phyloP scores from a whole-genome alignment of 2,888 invertebrate species.

The Lutraria lutraria region DNA sequence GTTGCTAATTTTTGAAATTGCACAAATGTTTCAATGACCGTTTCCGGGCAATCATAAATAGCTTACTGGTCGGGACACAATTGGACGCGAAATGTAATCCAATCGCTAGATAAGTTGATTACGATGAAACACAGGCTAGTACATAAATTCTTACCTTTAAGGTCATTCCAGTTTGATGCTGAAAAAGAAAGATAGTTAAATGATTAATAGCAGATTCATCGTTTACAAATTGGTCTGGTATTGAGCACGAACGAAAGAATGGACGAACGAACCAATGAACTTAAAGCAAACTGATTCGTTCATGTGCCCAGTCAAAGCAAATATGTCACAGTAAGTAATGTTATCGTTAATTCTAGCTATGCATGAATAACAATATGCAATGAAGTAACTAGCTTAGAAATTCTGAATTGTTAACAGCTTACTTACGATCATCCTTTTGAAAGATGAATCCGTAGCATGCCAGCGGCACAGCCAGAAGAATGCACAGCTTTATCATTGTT shows the following conservation, averaged over 20 bases:
- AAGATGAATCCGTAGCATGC: neutral
- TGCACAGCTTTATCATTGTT: conserved; percentile 13
- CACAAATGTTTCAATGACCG: too few species aligned
- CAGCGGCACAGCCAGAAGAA: conserved; percentile 21
- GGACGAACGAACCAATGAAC: neutral
- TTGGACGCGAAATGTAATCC: too few species aligned
- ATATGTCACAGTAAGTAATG: neutral
- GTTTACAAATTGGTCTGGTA: neutral
- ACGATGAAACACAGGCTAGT: too few species aligned
- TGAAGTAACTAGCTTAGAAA: neutral
- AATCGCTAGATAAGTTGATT: too few species aligned
- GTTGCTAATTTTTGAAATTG: neutral
- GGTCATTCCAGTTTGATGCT: conserved; percentile 61
- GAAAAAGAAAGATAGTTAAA: conserved; percentile 30
- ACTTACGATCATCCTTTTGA: conserved; percentile 25
- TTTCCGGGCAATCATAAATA: too few species aligned
- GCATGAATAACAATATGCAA: neutral
- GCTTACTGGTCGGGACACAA: too few species aligned
- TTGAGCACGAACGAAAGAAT: neutral
- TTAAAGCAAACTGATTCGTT: neutral
- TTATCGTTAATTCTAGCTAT: neutral
- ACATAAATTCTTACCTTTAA: conserved; percentile 49
- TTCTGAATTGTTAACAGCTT: neutral
- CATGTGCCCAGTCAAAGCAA: neutral
- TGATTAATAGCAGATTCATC: neutral